Evolutionary conservation across 2,113 vertebrate genomes (phyloP).

Genomic region (Osmerus eperlanus): DNA sequence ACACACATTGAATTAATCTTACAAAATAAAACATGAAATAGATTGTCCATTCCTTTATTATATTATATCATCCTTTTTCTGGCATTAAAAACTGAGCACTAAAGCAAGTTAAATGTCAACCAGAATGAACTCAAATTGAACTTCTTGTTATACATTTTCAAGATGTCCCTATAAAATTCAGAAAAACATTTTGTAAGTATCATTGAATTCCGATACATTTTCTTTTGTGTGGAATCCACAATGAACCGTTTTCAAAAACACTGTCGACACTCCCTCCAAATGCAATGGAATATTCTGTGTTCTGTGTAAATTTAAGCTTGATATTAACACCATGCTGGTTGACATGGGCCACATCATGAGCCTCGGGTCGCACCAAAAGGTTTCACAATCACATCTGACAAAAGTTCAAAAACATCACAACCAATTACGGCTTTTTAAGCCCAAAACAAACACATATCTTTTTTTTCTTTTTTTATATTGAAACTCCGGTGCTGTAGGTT

Average conservation of each 20-base stretch:
- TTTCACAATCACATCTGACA: conserved; percentile 10
- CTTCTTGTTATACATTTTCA: background rate
- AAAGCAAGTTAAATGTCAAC: background rate
- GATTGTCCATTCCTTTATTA: conserved; percentile 23
- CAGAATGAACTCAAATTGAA: background rate
- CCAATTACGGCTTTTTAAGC: conserved; percentile 13
- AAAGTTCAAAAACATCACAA: conserved; percentile 1
- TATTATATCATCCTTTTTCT: background rate
- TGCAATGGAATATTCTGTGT: background rate
- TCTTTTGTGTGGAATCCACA: too few relatives aligned
- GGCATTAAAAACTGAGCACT: background rate
- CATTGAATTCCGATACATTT: too few relatives aligned
- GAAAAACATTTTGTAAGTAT: too few relatives aligned
- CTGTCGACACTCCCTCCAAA: background rate
- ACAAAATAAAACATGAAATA: background rate
- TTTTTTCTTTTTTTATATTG: conserved; percentile 1
- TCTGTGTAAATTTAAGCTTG: background rate
- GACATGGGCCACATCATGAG: background rate
- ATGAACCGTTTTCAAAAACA: too few relatives aligned
- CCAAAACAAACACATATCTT: conserved; percentile 1
- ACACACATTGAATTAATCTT: background rate
- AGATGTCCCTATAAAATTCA: too few relatives aligned
- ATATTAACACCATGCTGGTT: background rate
- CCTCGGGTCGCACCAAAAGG: background rate
- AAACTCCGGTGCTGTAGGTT: conserved; percentile 12